Evolutionary conservation across 2,113 vertebrate genomes (phyloP), one percentile per base, ranked within the genome.

Genomic region (Nymphicus hollandicus): DNA sequence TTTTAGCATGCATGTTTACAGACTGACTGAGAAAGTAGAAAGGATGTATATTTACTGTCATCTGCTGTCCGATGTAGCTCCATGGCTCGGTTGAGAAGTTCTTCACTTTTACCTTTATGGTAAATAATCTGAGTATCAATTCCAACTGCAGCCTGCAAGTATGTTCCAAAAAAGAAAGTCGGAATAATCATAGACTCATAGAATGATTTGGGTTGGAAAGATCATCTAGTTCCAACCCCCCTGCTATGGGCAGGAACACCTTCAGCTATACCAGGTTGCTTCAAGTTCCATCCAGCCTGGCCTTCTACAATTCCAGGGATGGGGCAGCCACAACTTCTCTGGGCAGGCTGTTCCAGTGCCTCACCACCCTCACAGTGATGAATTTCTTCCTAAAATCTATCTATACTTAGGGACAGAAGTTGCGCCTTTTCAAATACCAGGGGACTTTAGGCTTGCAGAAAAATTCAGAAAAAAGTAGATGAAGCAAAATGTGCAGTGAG

Each of bases 101-200:
- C 97, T 81, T 98, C 94, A 2, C 99, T 99, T 97, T 98, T 97
- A n/a, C 96, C 98, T 78, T 97, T 98, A 81, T 99, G 98, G 89
- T 98, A 98, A 47, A 87, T 92, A 14, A 99, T 98, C 95, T 99
- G 98, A 28, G 97, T 97, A 56, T 98, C 98, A 91, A 99, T 98
- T 74, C 98, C 98, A 81, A 81, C 94, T 58, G 98, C 95, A 85
- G 98, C 98, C 99, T 99, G 49, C 37, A 97, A 93, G 78, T 49
- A 81, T 55, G 94, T 95, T 78, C 47, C 94, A 39, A 71, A 89
- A 88, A 78, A 96, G 39, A 94, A 65, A 81, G 46, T 96, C 53
- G 91, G 70, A 90, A 56, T 71, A 72, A 91, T n/a, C 56, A 35
- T 35, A 35, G 33, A 35, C 33, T 35, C 56, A 35, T n/a, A 58